Base-by-base conservation (phyloP, 2,113 vertebrate genomes). In the Reinhardtius hippoglossoides region DNA sequence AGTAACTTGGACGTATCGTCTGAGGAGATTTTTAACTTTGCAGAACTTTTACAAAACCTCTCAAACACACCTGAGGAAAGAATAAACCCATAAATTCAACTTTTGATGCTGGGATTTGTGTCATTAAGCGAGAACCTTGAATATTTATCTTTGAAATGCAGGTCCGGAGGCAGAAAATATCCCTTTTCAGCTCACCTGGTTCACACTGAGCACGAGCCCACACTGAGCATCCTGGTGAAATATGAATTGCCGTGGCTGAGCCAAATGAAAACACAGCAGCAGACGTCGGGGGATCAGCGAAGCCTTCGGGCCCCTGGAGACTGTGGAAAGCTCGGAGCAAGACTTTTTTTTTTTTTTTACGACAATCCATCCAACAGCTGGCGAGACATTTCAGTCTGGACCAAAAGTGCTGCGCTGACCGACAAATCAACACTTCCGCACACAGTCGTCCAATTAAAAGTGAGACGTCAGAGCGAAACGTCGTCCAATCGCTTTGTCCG, bases 371-470 rank as follows among this genome's bases (percentile, higher is more conserved):
- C 26, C 18, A 12, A 27, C 31, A 63, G 35, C 35, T 42, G 35
- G 7, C 31, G 35, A 46, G 31, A 62, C 62, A n/a, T 52, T 67
- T 67, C 14, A 62, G 64, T 31, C 64, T 67, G 66, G 52, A 61
- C 50, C 31, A n/a, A 52, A 12, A 27, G 20, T 18, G 2, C 9
- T 18, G n/a, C 21, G 44, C 3, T 9, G 10, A 23, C 37, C 6
- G 40, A 63, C 61, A 63, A 63, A 63, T 48, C 12, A 14, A 26
- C 21, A 21, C 31, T 20, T 12, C 10, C 46, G 20, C 27, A 52
- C 61, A 44, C 24, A 23, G 37, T n/a, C 9, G 16, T 16, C 6
- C 23, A 50, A n/a, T n/a, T 60, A 4, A 9, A 50, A 23, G 27
- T 50, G 68, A 72, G 59, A 42, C 14, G 66, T 26, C 26, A 35